Evolutionary conservation across 2,113 vertebrate species (phyloP).

Genomic region (Pluvianellus socialis): DNA sequence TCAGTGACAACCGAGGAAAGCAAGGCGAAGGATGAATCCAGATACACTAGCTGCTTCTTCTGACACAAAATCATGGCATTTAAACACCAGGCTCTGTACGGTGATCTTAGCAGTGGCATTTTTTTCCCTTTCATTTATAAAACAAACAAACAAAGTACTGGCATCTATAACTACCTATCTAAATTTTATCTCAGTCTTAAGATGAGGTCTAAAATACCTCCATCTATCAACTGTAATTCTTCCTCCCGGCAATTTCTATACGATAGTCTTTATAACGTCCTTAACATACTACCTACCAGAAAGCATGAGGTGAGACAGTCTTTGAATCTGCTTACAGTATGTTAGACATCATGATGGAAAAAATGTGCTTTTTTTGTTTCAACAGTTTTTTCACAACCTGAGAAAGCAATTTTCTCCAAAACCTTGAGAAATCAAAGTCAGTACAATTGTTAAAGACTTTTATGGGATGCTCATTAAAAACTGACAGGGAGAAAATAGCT

Average conservation of each 20-base stretch:
- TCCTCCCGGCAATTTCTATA: neutral
- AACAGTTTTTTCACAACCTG: neutral
- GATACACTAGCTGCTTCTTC: slow-evolving; percentile 19
- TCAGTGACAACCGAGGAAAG: slow-evolving; percentile 68
- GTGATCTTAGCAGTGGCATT: neutral
- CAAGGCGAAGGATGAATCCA: slow-evolving; percentile 41
- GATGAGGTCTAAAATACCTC: neutral
- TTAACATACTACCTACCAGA: neutral
- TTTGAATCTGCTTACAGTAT: slow-evolving; percentile 3
- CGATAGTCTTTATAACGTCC: neutral
- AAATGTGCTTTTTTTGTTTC: neutral
- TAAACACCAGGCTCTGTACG: neutral
- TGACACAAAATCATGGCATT: slow-evolving; percentile 23
- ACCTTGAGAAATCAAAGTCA: slow-evolving; percentile 38
- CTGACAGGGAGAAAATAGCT: slow-evolving; percentile 15
- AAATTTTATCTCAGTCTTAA: neutral
- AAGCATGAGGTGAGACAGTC: neutral
- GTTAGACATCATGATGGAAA: neutral
- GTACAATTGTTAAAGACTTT: slow-evolving; percentile 36
- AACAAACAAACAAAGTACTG: slow-evolving; percentile 14
- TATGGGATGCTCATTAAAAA: slow-evolving; percentile 52
- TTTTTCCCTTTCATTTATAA: neutral
- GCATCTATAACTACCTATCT: neutral
- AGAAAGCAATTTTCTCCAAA: slow-evolving; percentile 38
- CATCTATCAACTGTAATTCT: neutral